These are phyloP conservation scores for Helicoverpa zea DNA, from an alignment of 1,140 invertebrate species.

Conservation along the genomic window DNA sequence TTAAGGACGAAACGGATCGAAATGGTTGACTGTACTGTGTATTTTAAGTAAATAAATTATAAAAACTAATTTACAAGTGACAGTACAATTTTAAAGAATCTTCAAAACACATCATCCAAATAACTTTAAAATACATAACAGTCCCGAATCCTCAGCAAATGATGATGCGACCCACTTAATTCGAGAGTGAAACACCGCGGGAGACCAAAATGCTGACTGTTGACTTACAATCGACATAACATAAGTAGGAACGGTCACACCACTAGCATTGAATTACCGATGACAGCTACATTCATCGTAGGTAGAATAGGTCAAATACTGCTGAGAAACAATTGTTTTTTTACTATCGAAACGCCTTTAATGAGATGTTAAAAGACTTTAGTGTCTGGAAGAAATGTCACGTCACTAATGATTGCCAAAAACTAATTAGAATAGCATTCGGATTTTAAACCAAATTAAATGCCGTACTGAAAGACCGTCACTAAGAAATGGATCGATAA, in stretches of 20 bases:
- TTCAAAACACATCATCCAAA: neutral
- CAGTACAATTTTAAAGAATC: too few species aligned
- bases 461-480: slow-evolving; percentile 4
- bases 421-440: too few species aligned
- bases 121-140: slow-evolving; percentile 9
- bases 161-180: neutral
- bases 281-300: slow-evolving; percentile 1
- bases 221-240: neutral
- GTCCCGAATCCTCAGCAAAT: neutral
- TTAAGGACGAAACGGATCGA: too few species aligned
- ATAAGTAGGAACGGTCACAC: neutral
- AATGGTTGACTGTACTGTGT: too few species aligned
- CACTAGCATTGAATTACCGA: slow-evolving; percentile 1
- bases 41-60: too few species aligned
- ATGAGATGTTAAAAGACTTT: neutral
- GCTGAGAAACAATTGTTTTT: slow-evolving; percentile 1
- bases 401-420: too few species aligned
- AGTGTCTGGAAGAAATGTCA: too few species aligned
- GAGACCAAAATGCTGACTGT: neutral
- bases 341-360: neutral
- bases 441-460: neutral
- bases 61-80: too few species aligned
- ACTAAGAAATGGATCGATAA: slow-evolving; percentile 44
- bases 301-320: neutral
- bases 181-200: neutral